Conservation (phyloP, 2,888 invertebrate genomes). For the Argyresthia albistria region DNA sequence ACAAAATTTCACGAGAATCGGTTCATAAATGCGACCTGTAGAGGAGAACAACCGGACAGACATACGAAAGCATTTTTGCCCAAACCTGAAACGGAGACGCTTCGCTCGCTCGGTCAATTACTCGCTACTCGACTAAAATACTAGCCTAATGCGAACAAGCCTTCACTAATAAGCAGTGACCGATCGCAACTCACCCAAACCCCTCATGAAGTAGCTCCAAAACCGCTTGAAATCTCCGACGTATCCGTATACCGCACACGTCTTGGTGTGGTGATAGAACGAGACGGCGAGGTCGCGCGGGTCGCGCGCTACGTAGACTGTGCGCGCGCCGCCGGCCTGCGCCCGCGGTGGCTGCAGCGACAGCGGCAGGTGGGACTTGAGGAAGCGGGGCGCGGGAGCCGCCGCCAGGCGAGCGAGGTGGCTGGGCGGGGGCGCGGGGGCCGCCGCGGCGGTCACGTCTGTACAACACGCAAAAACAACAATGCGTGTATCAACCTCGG, state of each 20-base stretch:
- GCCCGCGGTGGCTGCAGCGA: conserved; percentile 67
- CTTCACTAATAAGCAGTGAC: background rate
- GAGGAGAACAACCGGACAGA: too few relatives aligned
- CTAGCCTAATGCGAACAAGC: too few relatives aligned
- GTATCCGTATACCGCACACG: conserved; percentile 14
- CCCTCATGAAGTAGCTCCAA: background rate
- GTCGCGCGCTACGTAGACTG: conserved; percentile 80
- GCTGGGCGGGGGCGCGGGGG: background rate
- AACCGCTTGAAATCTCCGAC: background rate
- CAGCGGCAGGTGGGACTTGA: conserved; percentile 77
- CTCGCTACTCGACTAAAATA: too few relatives aligned
- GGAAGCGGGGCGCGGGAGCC: background rate
- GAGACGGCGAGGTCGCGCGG: conserved; percentile 82
- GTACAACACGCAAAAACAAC: too few relatives aligned
- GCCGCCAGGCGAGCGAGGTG: background rate
- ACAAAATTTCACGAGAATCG: too few relatives aligned
- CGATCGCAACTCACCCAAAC: background rate
- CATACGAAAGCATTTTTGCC: too few relatives aligned
- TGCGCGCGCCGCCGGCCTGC: conserved; percentile 57
- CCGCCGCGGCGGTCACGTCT: too few relatives aligned
- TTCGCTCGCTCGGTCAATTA: too few relatives aligned
- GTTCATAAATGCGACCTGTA: too few relatives aligned
- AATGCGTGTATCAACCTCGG: too few relatives aligned
- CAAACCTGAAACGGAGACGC: too few relatives aligned
- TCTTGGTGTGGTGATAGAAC: conserved; percentile 76